phyloP scores from a whole-genome alignment of 2,113 vertebrate species.

The Corythornis cristatus region DNA sequence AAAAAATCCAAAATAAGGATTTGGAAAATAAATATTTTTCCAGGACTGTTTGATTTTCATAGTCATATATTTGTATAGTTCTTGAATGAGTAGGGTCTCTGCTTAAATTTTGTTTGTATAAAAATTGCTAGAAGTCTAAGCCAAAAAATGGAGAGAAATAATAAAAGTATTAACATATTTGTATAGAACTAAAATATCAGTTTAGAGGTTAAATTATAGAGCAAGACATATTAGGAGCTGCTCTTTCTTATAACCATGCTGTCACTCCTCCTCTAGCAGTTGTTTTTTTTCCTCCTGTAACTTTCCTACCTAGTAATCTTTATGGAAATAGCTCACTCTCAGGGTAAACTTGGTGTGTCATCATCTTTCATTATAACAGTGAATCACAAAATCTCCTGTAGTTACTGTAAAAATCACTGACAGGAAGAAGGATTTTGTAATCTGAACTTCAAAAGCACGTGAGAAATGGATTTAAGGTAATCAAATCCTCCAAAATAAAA shows the following conservation, averaged over 20 bases:
- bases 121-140: not conserved
- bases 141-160: not conserved
- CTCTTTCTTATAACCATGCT: not conserved
- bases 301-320: not conserved
- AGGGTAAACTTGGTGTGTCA: not conserved
- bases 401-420: not conserved
- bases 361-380: not conserved
- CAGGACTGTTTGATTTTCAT: not conserved
- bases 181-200: not conserved
- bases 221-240: not conserved
- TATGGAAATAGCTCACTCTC: not conserved
- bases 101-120: not conserved
- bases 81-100: not conserved
- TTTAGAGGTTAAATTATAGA: not conserved
- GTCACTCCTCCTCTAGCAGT: not conserved
- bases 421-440: not conserved
- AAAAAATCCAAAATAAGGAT: not conserved
- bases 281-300: not conserved
- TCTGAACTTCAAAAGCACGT: fast-evolving
- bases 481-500: not conserved
- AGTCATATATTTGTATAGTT: not conserved
- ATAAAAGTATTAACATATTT: not conserved
- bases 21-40: not conserved
- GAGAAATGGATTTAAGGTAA: not conserved
- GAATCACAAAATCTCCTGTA: not conserved